Conservation (phyloP, 2,113 vertebrate species). For the Heterotilapia buettikoferi region DNA sequence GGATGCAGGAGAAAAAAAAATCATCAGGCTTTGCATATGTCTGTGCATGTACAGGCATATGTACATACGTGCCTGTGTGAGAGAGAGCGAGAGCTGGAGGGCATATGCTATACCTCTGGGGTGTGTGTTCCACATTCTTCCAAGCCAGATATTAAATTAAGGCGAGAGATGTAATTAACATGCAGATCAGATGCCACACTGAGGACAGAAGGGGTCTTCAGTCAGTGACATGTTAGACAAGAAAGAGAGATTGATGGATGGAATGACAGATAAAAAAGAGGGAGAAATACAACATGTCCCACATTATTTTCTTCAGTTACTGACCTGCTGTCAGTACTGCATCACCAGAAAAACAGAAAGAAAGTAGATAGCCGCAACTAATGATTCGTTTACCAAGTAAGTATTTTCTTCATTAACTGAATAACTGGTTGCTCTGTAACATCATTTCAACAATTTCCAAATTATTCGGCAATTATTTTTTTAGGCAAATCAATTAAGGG, state of each 20-base stretch:
- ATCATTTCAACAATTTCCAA: not conserved
- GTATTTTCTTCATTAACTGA: not conserved
- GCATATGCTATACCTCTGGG: slow-evolving; percentile 14
- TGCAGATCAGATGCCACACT: slow-evolving; percentile 52
- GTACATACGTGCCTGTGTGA: not conserved
- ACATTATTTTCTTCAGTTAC: slow-evolving; percentile 23
- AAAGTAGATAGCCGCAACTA: not conserved
- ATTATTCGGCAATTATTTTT: not conserved
- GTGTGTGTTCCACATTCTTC: slow-evolving; percentile 29
- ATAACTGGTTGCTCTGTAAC: not conserved
- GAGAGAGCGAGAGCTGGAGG: not conserved
- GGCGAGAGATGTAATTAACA: slow-evolving; percentile 55
- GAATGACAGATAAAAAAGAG: not conserved
- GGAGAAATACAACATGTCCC: not conserved
- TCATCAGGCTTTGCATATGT: not conserved
- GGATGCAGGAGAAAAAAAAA: not conserved
- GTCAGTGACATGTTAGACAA: slow-evolving; percentile 9
- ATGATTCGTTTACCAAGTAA: not conserved
- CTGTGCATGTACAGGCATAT: not conserved
- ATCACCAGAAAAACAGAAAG: not conserved
- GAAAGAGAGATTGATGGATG: not conserved
- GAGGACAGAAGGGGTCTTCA: slow-evolving; percentile 3
- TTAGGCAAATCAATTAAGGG: not conserved
- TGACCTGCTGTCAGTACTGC: slow-evolving; percentile 18
- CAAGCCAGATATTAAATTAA: slow-evolving; percentile 53